Percentiles rank a stretch among this genome's conserved stretches.
phyloP scores from a whole-genome alignment of 2,113 vertebrate genomes.

The Pomatostomus ruficeps region DNA sequence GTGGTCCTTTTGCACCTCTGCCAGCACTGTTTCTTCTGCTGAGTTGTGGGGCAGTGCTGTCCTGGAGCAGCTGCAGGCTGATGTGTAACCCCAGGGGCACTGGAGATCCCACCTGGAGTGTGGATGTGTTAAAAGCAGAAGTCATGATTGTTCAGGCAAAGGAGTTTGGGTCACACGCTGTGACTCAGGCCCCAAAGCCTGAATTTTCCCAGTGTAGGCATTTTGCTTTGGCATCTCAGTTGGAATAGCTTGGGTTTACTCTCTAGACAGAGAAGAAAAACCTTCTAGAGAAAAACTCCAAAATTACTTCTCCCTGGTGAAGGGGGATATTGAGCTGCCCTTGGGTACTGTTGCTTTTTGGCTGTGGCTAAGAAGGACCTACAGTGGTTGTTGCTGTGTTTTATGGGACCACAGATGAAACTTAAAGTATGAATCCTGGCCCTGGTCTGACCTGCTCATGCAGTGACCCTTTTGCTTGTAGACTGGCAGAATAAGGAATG shows the following conservation, averaged over 20 bases:
- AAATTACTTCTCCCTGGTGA: background rate
- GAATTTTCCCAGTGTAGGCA: background rate
- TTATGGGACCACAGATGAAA: background rate
- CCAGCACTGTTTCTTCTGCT: background rate
- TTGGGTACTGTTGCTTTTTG: background rate
- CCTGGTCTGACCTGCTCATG: background rate
- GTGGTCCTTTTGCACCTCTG: background rate
- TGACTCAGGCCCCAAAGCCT: background rate
- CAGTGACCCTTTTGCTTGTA: background rate
- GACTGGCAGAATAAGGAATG: background rate
- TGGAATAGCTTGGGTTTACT: background rate
- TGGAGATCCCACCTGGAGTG: accelerated
- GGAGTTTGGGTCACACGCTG: accelerated
- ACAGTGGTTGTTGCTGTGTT: background rate
- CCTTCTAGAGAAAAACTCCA: background rate
- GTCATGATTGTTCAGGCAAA: background rate
- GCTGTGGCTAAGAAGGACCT: background rate
- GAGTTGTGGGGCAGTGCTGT: background rate
- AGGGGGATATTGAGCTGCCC: background rate
- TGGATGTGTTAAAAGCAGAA: background rate
- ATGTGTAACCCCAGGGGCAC: accelerated
- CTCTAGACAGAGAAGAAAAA: background rate
- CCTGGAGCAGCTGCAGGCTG: background rate
- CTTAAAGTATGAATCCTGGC: background rate
- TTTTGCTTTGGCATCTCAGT: background rate